Evolutionary conservation across 2,888 invertebrate genomes (phyloP), one percentile per base, ranked within the genome.

Genomic region (Agrochola litura): DNA sequence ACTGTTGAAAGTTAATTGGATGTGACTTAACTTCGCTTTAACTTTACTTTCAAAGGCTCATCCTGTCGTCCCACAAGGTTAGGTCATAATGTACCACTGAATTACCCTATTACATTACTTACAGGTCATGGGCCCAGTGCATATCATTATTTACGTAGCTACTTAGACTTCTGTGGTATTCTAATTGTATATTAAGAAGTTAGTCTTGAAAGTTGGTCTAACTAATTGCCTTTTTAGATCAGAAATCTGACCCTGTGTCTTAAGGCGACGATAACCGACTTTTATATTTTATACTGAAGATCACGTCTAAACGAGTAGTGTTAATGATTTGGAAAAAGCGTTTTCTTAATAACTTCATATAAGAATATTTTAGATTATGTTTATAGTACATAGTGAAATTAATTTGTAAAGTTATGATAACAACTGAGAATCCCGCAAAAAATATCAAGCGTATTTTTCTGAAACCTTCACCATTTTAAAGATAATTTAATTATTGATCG

Each of bases 1-100:
- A 76, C 73, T 83, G 64, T 73, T 68, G 63, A 81, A 82, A 79
- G 64, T 73, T 75, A 81, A 82, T 82, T 84, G 58, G 65, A 68
- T 66, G 56, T 37, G 61, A 61, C 67, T 82, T 46, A 25, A 58
- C 25, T 73, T 73, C 12, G 16, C 16, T 56, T 54, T 46, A 22
- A 46, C 30, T 73, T 74, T 37, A 73, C 37, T 58, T 58, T 3
- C 22, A 49, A 41, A 60, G 8, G 10, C 3, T 25, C 16, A 68
- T 67, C 19, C 30, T 19, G 1, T 3, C 4, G 41, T 25, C 2
- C 12, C 25, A 12, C 41, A 52, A 64, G 30, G 43, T 71, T 16
- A 78, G 30, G 30, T 30, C 37, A n/a, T 52, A 63, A 30, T 72
- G 41, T 52, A n/a, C 6, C 41, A 22, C 19, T 56, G 10, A 64